These are phyloP conservation scores for Chelonus formosanus DNA, from an alignment of 2,888 invertebrate species.

Conservation along the genomic window DNA sequence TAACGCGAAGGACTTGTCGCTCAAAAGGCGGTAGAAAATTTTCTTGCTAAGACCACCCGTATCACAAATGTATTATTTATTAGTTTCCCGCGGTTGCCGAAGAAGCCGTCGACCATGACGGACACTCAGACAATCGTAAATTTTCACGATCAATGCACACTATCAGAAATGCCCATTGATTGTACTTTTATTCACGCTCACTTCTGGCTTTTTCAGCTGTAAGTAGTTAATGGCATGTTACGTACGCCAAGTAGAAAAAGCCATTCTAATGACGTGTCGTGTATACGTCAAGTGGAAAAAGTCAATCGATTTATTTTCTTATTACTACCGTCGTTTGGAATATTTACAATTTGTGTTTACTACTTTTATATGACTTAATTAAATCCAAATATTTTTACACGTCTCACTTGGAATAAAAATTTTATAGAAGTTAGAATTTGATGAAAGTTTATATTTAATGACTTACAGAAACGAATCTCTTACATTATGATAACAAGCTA, in stretches of 20 bases:
- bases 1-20: conserved; percentile 37
- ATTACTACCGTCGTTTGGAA: too few relatives aligned
- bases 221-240: too few relatives aligned
- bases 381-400: too few relatives aligned
- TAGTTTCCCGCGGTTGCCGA: conserved; percentile 43
- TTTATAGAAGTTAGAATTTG: too few relatives aligned
- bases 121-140: conserved; percentile 45
- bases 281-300: conserved; percentile 5
- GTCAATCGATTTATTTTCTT: neutral
- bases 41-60: conserved; percentile 49
- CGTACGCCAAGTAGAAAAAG: too few relatives aligned
- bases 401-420: too few relatives aligned
- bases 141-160: conserved; percentile 40
- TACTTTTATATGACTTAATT: too few relatives aligned
- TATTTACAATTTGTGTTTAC: too few relatives aligned
- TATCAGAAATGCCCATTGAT: conserved; percentile 23
- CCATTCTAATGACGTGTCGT: too few relatives aligned
- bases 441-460: too few relatives aligned
- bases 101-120: conserved; percentile 38
- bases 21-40: conserved; percentile 49
- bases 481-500: too few relatives aligned
- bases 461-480: too few relatives aligned
- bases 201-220: neutral
- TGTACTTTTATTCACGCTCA: neutral
- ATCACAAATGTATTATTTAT: conserved; percentile 55